These are phyloP conservation scores for Gadopsis bispinosus DNA, from an alignment of 2,797 vertebrate species.

Conservation along the genomic window DNA sequence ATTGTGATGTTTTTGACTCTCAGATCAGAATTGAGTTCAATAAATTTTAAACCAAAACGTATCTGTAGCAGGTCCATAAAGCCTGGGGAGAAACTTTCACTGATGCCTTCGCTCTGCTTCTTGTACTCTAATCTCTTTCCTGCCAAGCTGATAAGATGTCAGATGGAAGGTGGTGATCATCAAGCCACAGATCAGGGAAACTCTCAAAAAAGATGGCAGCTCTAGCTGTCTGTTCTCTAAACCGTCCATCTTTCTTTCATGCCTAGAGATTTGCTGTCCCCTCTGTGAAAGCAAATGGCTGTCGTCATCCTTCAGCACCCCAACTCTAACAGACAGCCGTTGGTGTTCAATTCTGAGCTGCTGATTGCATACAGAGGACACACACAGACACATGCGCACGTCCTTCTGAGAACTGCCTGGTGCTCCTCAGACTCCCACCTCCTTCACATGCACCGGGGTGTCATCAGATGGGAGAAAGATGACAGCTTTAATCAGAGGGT, in stretches of 20 bases:
- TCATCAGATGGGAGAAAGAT: slow-evolving; percentile 73
- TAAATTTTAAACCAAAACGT: not conserved
- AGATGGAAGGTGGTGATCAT: slow-evolving; percentile 8
- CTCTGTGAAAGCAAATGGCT: slow-evolving; percentile 52
- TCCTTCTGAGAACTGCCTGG: slow-evolving; percentile 32
- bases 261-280: slow-evolving; percentile 33
- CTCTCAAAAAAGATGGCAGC: slow-evolving; percentile 14
- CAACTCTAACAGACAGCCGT: slow-evolving; percentile 23
- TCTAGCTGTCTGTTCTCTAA: not conserved
- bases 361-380: slow-evolving; percentile 45
- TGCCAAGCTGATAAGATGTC: slow-evolving; percentile 22
- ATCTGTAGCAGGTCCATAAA: not conserved
- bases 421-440: slow-evolving; percentile 37
- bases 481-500: slow-evolving; percentile 85
- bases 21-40: slow-evolving; percentile 7
- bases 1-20: not conserved
- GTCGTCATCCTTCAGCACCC: slow-evolving; percentile 24
- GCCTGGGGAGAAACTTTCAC: not conserved
- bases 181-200: not conserved
- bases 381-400: not conserved
- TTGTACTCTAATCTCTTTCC: not conserved
- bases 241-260: slow-evolving; percentile 11
- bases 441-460: slow-evolving; percentile 66
- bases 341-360: slow-evolving; percentile 43
- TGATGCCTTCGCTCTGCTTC: not conserved